Evolutionary conservation across 2,113 vertebrate genomes (phyloP).

Genomic region (Struthio camelus): DNA sequence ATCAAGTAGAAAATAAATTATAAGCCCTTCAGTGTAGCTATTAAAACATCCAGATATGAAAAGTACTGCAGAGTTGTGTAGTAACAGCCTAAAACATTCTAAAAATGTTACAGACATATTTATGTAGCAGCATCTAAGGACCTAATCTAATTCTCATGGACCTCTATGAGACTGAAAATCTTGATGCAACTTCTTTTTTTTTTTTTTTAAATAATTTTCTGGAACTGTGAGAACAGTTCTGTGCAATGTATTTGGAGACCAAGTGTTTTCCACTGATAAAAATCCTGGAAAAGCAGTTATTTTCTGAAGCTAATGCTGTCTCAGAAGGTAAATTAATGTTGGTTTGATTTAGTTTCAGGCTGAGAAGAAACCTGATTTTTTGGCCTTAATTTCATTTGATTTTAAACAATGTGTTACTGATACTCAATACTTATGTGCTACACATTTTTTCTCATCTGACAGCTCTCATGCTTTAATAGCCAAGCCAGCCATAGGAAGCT

Average conservation of each 20-base stretch:
- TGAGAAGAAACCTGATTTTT: neutral
- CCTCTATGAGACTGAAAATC: conserved; percentile 33
- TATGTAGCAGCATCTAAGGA: conserved; percentile 32
- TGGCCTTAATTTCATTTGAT: neutral
- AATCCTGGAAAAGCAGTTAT: neutral
- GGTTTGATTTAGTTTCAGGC: neutral
- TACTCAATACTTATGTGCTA: accelerated
- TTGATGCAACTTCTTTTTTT: neutral
- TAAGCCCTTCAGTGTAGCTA: neutral
- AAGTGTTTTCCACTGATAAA: neutral
- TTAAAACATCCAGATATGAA: neutral
- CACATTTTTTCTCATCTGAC: neutral
- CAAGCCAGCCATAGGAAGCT: neutral
- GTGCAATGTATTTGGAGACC: neutral
- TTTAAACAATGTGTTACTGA: neutral
- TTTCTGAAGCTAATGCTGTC: neutral
- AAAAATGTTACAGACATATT: conserved; percentile 49
- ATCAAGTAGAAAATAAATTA: neutral
- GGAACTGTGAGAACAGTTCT: neutral
- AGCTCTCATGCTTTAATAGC: neutral
- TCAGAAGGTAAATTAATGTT: neutral
- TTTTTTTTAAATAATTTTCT: conserved; percentile 34
- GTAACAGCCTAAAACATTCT: conserved; percentile 34
- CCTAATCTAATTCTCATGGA: conserved; percentile 23
- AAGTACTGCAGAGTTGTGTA: neutral